A percentile compares a stretch with the other conserved stretches of the same genome.
phyloP scores from a whole-genome alignment of 1,140 invertebrate genomes.

The Lerema accius region DNA sequence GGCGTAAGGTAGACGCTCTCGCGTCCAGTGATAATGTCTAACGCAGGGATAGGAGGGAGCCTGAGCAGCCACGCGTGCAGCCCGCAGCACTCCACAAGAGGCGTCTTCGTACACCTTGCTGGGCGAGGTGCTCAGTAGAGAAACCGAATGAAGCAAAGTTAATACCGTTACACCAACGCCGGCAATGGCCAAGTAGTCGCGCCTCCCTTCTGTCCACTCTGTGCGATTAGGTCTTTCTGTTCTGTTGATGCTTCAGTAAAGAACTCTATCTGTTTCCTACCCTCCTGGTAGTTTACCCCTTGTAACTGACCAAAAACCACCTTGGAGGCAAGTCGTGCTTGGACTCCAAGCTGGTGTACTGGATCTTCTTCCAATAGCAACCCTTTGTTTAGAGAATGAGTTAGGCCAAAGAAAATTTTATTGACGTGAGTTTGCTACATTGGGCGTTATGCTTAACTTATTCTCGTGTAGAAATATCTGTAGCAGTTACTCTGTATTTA shows the following conservation, averaged over 20 bases:
- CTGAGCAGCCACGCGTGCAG: constrained; percentile 69
- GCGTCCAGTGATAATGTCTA: constrained; percentile 75
- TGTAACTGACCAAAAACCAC: constrained; percentile 41
- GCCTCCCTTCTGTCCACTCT: constrained; percentile 79
- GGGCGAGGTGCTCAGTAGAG: constrained; percentile 86
- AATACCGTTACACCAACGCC: constrained; percentile 78
- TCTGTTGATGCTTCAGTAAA: constrained; percentile 72
- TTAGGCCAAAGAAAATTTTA: constrained; percentile 32
- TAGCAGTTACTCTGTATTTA: constrained; percentile 47
- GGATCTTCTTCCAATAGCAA: constrained; percentile 35
- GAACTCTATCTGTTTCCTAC: constrained; percentile 60
- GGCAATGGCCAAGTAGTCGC: constrained; percentile 79
- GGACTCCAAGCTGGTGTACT: constrained; percentile 41
- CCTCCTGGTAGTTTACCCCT: constrained; percentile 68
- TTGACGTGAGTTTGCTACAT: constrained; percentile 39
- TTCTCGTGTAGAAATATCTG: constrained; percentile 51
- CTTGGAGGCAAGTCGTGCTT: constrained; percentile 39
- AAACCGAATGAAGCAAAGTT: constrained; percentile 81
- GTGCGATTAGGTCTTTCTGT: constrained; percentile 80
- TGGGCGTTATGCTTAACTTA: constrained; percentile 46
- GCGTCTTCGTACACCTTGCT: constrained; percentile 88
- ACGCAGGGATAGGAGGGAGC: constrained; percentile 74
- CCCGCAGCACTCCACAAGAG: constrained; percentile 83
- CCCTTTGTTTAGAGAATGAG: constrained; percentile 43
- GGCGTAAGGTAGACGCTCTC: constrained; percentile 41